Percentiles rank a stretch among this genome's conserved stretches.
These are phyloP conservation scores for Alsophila aescularia DNA, from an alignment of 2,888 invertebrate genomes.

Conservation along the genomic window DNA sequence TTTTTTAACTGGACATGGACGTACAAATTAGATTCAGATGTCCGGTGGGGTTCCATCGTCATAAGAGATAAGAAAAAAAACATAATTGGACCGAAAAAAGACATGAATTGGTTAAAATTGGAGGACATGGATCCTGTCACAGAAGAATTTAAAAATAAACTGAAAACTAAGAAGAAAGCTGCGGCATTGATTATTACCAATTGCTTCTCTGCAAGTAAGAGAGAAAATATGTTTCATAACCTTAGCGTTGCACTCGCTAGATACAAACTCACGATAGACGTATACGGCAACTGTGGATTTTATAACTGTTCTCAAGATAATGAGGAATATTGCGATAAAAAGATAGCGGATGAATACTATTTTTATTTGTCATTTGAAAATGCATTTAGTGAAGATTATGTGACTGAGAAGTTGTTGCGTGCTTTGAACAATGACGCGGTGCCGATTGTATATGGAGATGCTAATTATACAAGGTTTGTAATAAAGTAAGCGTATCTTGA, in stretches of 20 bases:
- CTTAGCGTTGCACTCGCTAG: conserved; percentile 33
- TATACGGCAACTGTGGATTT: conserved; percentile 44
- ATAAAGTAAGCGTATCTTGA: too few relatives aligned
- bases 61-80: conserved; percentile 53
- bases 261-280: conserved; percentile 37
- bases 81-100: conserved; percentile 58
- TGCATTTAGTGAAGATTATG: too few relatives aligned
- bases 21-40: conserved; percentile 60
- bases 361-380: too few relatives aligned
- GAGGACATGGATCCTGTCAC: conserved; percentile 51
- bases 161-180: conserved; percentile 49
- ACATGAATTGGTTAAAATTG: conserved; percentile 60
- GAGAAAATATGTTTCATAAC: conserved; percentile 29
- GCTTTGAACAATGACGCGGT: too few relatives aligned
- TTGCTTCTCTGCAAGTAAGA: conserved; percentile 32
- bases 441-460: too few relatives aligned
- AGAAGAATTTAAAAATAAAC: conserved; percentile 45
- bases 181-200: conserved; percentile 56
- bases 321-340: conserved; percentile 46
- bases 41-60: conserved; percentile 57
- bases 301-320: conserved; percentile 39
- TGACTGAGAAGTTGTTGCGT: too few relatives aligned
- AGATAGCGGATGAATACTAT: conserved; percentile 46
- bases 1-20: too few relatives aligned
- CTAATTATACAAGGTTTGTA: too few relatives aligned